phyloP scores from a whole-genome alignment of 2,888 invertebrate genomes.

The Microdon myrmicae region DNA sequence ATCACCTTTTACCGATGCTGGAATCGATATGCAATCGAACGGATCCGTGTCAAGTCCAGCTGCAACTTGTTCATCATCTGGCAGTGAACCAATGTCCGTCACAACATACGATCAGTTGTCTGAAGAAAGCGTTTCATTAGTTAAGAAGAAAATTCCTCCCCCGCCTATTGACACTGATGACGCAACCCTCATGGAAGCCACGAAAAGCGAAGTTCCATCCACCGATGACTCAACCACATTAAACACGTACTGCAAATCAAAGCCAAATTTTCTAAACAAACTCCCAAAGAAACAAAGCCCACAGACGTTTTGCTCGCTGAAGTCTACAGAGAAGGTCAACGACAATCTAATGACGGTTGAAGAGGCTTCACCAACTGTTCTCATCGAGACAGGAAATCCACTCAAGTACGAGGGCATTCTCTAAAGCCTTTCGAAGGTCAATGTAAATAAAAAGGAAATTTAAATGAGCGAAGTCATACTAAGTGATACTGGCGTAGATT shows the following conservation, averaged over 20 bases:
- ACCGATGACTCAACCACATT: slow-evolving; percentile 45
- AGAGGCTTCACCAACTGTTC: background rate
- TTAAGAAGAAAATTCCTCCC: slow-evolving; percentile 24
- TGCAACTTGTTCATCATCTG: slow-evolving; percentile 56
- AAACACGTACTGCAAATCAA: slow-evolving; percentile 17
- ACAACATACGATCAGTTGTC: slow-evolving; percentile 60
- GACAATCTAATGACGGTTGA: slow-evolving; percentile 24
- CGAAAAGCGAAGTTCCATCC: slow-evolving; percentile 62
- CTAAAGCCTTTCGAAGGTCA: slow-evolving; percentile 7
- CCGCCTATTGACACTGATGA: slow-evolving; percentile 56
- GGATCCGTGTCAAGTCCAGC: slow-evolving; percentile 46
- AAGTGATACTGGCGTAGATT: too few relatives aligned
- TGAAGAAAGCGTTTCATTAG: slow-evolving; percentile 53
- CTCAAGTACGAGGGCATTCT: slow-evolving; percentile 31
- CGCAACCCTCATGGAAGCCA: slow-evolving; percentile 63
- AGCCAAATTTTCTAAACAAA: slow-evolving; percentile 47
- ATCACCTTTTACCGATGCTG: slow-evolving; percentile 59
- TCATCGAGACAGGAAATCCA: slow-evolving; percentile 21
- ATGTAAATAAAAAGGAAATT: slow-evolving; percentile 20
- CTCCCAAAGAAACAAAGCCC: slow-evolving; percentile 17
- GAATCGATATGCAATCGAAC: slow-evolving; percentile 54
- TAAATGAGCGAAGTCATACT: slow-evolving; percentile 13
- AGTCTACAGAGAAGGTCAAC: slow-evolving; percentile 5
- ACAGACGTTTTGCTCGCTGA: slow-evolving; percentile 1
- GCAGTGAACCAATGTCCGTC: slow-evolving; percentile 60